Evolutionary conservation across 2,797 vertebrate genomes (phyloP), one percentile per base, ranked within the genome.

Genomic region (Chelonia mydas): DNA sequence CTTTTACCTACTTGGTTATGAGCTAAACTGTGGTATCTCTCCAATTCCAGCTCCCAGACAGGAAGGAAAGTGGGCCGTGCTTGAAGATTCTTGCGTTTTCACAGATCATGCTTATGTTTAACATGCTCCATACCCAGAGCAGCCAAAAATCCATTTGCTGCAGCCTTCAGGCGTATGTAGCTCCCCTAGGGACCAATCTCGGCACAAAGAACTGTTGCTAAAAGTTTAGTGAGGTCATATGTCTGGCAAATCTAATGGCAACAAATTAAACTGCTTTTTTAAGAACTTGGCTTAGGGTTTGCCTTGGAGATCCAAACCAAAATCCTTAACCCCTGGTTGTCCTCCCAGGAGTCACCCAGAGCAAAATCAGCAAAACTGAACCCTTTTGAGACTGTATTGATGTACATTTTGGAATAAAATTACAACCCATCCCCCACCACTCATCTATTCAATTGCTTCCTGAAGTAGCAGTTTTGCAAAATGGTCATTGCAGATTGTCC

Each of bases 21-120:
- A 94, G 89, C 90, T 96, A 59, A 92, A 82, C 96, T 74, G 65
- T 41, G 82, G 12, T 61, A 87, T 89, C 92, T 81, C 31, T 89
- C 94, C 91, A 92, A 87, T 65, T 94, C 95, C 90, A 96, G 89
- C 76, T 98, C 97, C 97, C 97, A 98, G 98, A 98, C 98, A 99
- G 98, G 98, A 98, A 98, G 98, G 98, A 98, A 98, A 98, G 98
- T 98, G 98, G 98, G 98, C 98, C 98, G 97, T 90, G 97, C 98
- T 98, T 97, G 95, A 98, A 97, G 97, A 98, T 97, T 98, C 97
- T 97, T 98, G 90, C 93, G 92, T 97, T 96, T 97, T 97, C 97
- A 96, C 86, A 93, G 94, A 92, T 94, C 92, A 81, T 0, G 3
- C 93, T 95, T 95, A 89, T 83, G 94, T 97, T 98, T 95, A 97